These are phyloP conservation scores for Cantharis lateralis DNA, from an alignment of 2,888 invertebrate genomes.

Conservation along the genomic window DNA sequence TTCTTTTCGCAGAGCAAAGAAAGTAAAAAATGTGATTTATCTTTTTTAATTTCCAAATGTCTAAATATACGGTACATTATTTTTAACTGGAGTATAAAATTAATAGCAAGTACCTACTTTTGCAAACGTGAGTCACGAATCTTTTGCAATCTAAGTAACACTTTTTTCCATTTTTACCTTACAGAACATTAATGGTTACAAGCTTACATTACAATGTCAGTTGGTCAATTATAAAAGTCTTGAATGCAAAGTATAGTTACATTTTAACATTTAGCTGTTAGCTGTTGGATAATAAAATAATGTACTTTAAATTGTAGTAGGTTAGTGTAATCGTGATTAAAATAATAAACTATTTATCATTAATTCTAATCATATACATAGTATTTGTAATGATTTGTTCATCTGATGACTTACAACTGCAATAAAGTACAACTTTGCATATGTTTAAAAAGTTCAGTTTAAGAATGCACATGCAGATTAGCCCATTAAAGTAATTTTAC, in stretches of 20 bases:
- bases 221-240: background rate
- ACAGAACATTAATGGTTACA: background rate
- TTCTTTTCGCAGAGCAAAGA: background rate
- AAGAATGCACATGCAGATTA: background rate
- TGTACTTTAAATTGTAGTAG: background rate
- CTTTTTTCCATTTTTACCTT: background rate
- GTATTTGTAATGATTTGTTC: background rate
- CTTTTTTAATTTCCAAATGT: background rate
- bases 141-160: background rate
- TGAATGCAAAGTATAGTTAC: background rate
- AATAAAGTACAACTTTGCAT: background rate
- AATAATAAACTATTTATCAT: background rate
- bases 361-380: background rate
- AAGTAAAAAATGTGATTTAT: background rate
- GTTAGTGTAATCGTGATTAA: background rate
- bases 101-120: background rate
- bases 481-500: background rate
- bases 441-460: background rate
- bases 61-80: background rate
- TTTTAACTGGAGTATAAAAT: background rate
- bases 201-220: background rate
- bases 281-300: background rate
- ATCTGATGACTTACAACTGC: background rate
- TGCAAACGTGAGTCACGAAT: background rate
- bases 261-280: background rate